These are phyloP conservation scores for Eupleurogrammus muticus DNA, from an alignment of 2,797 vertebrate species.

Conservation along the genomic window DNA sequence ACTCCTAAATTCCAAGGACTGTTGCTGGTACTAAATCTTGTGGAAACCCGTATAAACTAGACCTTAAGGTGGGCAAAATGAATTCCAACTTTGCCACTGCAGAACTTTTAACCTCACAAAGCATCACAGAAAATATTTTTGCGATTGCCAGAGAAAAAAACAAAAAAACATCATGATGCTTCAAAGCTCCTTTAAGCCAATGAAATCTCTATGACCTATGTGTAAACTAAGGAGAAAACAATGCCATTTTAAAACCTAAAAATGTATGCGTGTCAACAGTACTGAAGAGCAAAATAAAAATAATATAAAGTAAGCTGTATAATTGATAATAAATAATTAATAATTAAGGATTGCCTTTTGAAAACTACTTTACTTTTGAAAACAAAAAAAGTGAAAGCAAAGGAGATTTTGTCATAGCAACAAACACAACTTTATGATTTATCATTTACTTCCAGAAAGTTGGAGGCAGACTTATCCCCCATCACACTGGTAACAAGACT, in stretches of 20 bases:
- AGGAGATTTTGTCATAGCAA: constrained; percentile 14
- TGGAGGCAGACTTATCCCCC: constrained; percentile 27
- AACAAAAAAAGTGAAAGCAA: constrained; percentile 7
- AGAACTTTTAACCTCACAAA: constrained; percentile 11
- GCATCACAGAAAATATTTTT: constrained; percentile 8
- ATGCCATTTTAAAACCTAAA: neutral
- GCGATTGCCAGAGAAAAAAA: constrained; percentile 2
- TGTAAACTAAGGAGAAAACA: constrained; percentile 1
- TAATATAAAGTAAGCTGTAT: too few species aligned
- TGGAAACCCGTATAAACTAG: constrained; percentile 36
- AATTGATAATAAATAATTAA: too few species aligned
- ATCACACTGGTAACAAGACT: constrained; percentile 46
- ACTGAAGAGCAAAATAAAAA: neutral
- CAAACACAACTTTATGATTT: constrained; percentile 12
- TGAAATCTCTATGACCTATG: neutral
- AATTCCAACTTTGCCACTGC: constrained; percentile 20
- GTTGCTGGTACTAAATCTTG: constrained; percentile 19
- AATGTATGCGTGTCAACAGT: neutral
- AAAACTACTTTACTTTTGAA: too few species aligned
- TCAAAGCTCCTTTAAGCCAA: neutral
- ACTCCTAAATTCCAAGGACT: constrained; percentile 47
- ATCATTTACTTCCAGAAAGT: constrained; percentile 24
- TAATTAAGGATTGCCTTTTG: neutral
- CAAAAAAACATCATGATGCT: constrained; percentile 6
- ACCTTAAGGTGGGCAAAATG: constrained; percentile 8